A percentile compares a stretch with the other conserved stretches of the same genome.
These are phyloP conservation scores for Porphyrio hochstetteri DNA, from an alignment of 2,113 vertebrate genomes.

Conservation along the genomic window DNA sequence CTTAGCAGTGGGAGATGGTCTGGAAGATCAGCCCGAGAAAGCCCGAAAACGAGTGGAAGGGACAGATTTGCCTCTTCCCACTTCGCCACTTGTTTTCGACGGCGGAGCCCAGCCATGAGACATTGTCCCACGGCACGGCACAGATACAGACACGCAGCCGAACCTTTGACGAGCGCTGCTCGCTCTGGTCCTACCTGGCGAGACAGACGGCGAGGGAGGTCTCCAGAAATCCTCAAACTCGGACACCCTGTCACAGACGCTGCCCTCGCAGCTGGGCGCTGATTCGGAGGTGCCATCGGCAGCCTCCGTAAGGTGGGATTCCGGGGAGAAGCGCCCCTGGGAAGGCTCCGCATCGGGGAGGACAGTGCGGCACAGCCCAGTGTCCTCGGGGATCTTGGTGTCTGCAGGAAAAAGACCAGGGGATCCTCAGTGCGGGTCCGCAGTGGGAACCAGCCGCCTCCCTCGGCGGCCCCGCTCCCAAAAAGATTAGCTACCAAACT, in stretches of 20 bases:
- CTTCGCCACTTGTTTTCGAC: background rate
- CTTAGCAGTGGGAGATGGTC: background rate
- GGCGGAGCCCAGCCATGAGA: background rate
- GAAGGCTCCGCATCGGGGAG: conserved; percentile 41
- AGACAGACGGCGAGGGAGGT: conserved; percentile 93
- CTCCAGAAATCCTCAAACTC: conserved; percentile 95
- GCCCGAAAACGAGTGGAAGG: background rate
- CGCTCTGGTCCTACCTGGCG: conserved; percentile 81
- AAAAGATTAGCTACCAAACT: background rate
- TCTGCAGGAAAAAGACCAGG: conserved; percentile 48
- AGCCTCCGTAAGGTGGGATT: conserved; percentile 76
- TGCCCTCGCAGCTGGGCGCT: conserved; percentile 84
- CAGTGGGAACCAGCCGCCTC: background rate
- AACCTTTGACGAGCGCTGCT: background rate
- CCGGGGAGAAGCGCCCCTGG: conserved; percentile 77
- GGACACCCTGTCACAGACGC: conserved; percentile 80
- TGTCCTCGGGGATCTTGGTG: conserved; percentile 61
- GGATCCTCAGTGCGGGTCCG: background rate
- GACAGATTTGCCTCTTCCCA: background rate
- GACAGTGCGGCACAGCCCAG: conserved; percentile 12
- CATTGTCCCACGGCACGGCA: background rate
- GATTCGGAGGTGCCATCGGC: conserved; percentile 82
- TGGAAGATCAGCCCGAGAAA: background rate
- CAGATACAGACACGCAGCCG: background rate
- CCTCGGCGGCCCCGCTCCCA: background rate